Percentiles rank a stretch among this genome's conserved stretches.
phyloP scores from a whole-genome alignment of 1,140 invertebrate species.

The Neodiprion pinetum region DNA sequence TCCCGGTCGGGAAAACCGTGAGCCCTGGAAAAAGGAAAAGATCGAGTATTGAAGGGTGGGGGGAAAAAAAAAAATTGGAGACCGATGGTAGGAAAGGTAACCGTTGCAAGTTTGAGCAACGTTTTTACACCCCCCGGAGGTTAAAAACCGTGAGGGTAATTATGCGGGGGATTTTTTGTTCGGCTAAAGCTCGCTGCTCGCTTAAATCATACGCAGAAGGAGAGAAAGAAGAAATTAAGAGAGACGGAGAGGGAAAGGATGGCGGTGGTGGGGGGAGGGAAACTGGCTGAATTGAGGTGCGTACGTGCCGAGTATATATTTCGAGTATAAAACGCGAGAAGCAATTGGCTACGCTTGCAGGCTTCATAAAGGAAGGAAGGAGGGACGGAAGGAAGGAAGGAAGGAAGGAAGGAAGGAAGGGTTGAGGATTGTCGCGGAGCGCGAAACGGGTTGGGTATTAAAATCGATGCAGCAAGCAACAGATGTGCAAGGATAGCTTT shows the following conservation, averaged over 20 bases:
- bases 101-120: too few species aligned
- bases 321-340: background rate
- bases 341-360: background rate
- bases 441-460: constrained; percentile 47
- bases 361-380: constrained; percentile 8
- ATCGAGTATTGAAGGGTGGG: too few species aligned
- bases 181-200: too few species aligned
- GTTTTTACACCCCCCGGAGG: too few species aligned
- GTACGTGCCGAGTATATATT: background rate
- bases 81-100: too few species aligned
- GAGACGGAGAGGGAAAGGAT: background rate
- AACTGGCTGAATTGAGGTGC: background rate
- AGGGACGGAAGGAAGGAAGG: constrained; percentile 11
- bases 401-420: background rate
- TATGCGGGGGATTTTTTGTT: too few species aligned
- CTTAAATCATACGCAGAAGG: too few species aligned
- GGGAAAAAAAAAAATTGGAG: too few species aligned
- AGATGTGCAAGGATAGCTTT: constrained; percentile 57
- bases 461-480: constrained; percentile 56
- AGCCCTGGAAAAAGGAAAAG: too few species aligned
- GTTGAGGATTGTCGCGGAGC: constrained; percentile 21
- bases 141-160: too few species aligned
- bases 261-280: background rate
- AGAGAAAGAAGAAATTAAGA: background rate
- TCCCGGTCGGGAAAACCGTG: too few species aligned